phyloP scores from a whole-genome alignment of 1,140 invertebrate genomes.

The Drosophila miranda region DNA sequence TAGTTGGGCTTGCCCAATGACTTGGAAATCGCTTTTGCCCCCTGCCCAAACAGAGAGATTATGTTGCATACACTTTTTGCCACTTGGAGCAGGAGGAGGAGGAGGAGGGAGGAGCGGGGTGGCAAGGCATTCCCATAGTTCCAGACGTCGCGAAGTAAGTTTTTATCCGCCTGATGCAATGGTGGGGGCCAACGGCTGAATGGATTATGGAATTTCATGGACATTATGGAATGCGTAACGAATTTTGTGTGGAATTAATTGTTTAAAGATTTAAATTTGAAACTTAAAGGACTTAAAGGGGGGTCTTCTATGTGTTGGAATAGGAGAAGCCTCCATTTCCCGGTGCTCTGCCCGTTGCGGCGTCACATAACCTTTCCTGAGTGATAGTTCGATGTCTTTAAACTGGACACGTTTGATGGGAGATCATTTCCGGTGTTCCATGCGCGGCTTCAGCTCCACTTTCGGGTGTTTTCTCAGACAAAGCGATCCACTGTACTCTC shows the following conservation, averaged over 20 bases:
- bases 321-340: no score
- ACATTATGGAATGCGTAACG: no score
- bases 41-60: slow-evolving; percentile 29
- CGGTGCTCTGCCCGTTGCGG: no score
- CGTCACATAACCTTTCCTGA: no score
- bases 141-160: slow-evolving; percentile 2
- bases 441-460: not conserved
- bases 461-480: not conserved
- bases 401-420: no score
- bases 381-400: no score
- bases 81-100: not conserved
- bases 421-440: not conserved
- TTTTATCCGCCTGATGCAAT: not conserved
- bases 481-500: not conserved
- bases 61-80: slow-evolving; percentile 32
- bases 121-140: not conserved
- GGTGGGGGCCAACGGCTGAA: no score
- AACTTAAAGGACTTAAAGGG: no score
- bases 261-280: no score
- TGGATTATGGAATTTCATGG: no score
- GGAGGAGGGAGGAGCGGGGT: not conserved
- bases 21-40: slow-evolving; percentile 55
- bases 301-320: no score
- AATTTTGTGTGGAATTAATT: no score
- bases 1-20: slow-evolving; percentile 76